phyloP scores from a whole-genome alignment of 2,113 vertebrate genomes.

The Zosterops hypoxanthus region DNA sequence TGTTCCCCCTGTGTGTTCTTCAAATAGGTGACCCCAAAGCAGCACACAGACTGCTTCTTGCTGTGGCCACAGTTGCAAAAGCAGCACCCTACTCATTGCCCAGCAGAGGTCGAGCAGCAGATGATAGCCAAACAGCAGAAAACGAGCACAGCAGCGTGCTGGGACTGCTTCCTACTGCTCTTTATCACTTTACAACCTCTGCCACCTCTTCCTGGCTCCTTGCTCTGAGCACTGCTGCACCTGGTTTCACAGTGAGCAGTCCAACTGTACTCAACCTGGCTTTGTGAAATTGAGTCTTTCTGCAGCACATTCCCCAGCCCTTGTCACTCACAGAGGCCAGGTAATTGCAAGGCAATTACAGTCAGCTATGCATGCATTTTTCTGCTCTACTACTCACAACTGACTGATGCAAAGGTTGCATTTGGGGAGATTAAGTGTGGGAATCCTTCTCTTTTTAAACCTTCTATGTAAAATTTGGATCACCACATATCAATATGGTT shows the following conservation, averaged over 20 bases:
- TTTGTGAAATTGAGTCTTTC: neutral
- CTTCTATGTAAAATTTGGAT: neutral
- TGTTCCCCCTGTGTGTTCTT: neutral
- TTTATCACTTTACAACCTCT: neutral
- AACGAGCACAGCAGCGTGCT: neutral
- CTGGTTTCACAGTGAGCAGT: neutral
- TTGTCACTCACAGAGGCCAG: neutral
- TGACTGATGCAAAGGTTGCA: neutral
- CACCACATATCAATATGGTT: neutral
- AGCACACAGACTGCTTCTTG: neutral
- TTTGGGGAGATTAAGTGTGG: neutral
- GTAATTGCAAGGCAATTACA: neutral
- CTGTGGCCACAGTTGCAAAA: neutral
- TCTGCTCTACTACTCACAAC: neutral
- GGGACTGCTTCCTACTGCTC: neutral
- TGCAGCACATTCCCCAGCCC: neutral
- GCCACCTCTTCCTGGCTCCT: neutral
- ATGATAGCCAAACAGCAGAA: neutral
- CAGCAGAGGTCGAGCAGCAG: neutral
- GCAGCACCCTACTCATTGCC: neutral
- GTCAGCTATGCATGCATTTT: neutral
- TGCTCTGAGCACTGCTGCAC: neutral
- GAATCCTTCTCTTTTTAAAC: neutral
- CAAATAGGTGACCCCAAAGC: neutral
- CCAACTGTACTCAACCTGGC: neutral